These are phyloP conservation scores for Autographa pulchrina DNA, from an alignment of 2,888 invertebrate species.

Conservation along the genomic window DNA sequence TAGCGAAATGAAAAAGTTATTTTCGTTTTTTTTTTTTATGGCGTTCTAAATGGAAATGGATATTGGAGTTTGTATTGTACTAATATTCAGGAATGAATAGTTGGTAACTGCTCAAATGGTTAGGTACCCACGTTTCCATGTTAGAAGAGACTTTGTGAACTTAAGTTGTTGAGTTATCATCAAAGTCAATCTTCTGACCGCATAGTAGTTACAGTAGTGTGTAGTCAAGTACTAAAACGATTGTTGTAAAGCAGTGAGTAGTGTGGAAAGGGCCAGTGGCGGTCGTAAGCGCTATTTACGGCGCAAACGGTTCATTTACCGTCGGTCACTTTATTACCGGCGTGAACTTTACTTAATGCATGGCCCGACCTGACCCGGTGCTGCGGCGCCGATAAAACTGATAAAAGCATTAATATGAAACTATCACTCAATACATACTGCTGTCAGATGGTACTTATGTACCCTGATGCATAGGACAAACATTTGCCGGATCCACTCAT, in stretches of 20 bases:
- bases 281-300: conserved; percentile 81
- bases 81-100: neutral
- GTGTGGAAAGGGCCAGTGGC: conserved; percentile 68
- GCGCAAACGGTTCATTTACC: conserved; percentile 78
- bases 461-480: neutral
- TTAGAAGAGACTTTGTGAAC: conserved; percentile 15
- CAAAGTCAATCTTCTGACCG: conserved; percentile 26
- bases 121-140: neutral
- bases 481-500: neutral
- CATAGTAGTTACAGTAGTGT: conserved; percentile 26
- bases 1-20: conserved; percentile 3
- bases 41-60: neutral
- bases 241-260: conserved; percentile 59
- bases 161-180: conserved; percentile 22
- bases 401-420: conserved; percentile 35
- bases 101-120: neutral
- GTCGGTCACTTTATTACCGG: conserved; percentile 75
- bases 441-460: conserved; percentile 5
- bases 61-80: neutral
- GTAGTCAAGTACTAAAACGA: conserved; percentile 56
- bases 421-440: conserved; percentile 12
- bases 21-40: neutral
- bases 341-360: conserved; percentile 77
- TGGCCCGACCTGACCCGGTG: conserved; percentile 44
- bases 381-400: conserved; percentile 43